Conservation (phyloP, 2,113 vertebrate species). For the Orthonyx spaldingii region DNA sequence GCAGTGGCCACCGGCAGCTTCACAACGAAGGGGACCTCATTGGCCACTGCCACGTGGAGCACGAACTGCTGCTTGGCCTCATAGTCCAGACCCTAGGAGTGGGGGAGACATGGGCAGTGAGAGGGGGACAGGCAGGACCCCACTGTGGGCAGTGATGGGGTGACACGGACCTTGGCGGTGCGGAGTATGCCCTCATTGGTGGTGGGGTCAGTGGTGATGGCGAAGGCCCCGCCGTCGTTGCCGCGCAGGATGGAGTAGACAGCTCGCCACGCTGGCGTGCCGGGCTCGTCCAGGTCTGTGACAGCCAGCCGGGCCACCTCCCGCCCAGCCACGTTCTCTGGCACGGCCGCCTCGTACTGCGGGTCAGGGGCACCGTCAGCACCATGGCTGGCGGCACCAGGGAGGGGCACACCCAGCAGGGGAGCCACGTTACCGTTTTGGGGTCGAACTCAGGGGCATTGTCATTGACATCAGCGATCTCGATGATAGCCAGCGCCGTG, state of each 20-base stretch:
- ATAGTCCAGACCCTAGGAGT: slow-evolving; percentile 82
- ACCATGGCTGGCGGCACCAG: accelerated
- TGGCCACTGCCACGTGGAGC: slow-evolving; percentile 78
- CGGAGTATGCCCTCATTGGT: slow-evolving; percentile 84
- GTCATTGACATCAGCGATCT: slow-evolving; percentile 72
- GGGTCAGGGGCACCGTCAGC: neutral
- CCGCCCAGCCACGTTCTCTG: slow-evolving; percentile 56
- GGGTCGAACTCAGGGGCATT: slow-evolving; percentile 69
- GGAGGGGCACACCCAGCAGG: accelerated
- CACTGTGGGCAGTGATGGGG: accelerated
- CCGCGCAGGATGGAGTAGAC: slow-evolving; percentile 79
- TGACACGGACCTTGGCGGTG: slow-evolving; percentile 62
- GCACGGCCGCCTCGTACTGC: slow-evolving; percentile 72
- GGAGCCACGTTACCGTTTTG: slow-evolving; percentile 28
- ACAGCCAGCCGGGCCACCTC: slow-evolving; percentile 67
- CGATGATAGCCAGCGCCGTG: slow-evolving; percentile 56
- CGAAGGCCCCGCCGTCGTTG: slow-evolving; percentile 69
- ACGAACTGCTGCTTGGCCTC: slow-evolving; percentile 72
- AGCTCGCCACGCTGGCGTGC: slow-evolving; percentile 77
- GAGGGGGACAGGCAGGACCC: neutral
- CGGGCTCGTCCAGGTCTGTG: slow-evolving; percentile 75
- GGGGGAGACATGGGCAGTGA: neutral
- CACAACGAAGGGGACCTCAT: slow-evolving; percentile 72
- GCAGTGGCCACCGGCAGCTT: slow-evolving; percentile 76
- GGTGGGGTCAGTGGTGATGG: slow-evolving; percentile 67